Base-by-base conservation (phyloP, 2,113 vertebrate species). In the Balaeniceps rex region DNA sequence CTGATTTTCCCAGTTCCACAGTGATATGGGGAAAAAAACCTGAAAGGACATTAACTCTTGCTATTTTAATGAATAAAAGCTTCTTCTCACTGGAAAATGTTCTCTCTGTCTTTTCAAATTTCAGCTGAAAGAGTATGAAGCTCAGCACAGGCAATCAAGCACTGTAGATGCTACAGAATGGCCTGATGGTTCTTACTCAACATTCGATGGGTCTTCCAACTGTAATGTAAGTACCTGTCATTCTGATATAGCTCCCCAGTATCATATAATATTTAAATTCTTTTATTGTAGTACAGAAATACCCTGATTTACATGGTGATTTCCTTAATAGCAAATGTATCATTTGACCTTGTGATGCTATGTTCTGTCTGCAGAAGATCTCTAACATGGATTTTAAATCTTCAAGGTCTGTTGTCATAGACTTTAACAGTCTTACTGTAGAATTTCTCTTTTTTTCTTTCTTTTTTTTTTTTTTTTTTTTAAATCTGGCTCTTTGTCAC, bases 81-180 rank as follows among this genome's bases (percentile, higher is more conserved):
- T 91, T 1, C 58, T 88, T 63, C 46, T 74, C 28, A 54, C 60
- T 66, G 54, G 23, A 78, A 90, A 74, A 86, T 46, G 2, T 90
- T 94, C 44, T 42, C 24, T 74, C 17, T 91, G 42, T 93, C 58
- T 95, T 83, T 82, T 94, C 57, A 98, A 96, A 97, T 98, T 98
- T 97, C 98, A 99, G 99, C 98, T 99, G 98, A 99, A 99, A 98
- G 99, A 99, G 87, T 99, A 99, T 93, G 99, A 99, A 98, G 98
- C 98, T 42, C 99, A 99, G 97, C 99, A 98, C 98, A 99, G 98
- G 97, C 99, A 99, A 65, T 98, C 98, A 6, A 97, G 98, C 80
- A 93, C 98, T 97, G 94, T 98, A 98, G 99, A 99, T 95, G 98
- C 98, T 97, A 92, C 99, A 86, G 99, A 99, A 96, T 99, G 99